Conservation (phyloP, 2,888 invertebrate species). For the Poecilobothrus nobilitatus region DNA sequence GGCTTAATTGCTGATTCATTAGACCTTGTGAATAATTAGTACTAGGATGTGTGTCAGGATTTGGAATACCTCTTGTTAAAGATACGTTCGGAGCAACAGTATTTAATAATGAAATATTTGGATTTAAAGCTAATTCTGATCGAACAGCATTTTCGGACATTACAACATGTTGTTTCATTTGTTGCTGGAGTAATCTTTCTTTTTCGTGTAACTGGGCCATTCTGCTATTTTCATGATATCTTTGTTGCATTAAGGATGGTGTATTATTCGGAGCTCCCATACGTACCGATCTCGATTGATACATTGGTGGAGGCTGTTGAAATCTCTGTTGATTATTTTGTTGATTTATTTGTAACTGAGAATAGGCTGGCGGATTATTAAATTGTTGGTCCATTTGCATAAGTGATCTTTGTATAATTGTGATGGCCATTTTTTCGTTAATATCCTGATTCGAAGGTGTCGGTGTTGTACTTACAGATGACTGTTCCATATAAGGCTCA, state of each 20-base stretch:
- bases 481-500: constrained; percentile 43
- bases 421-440: constrained; percentile 74
- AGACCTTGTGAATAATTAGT: constrained; percentile 50
- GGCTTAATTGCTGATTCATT: constrained; percentile 44
- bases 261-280: constrained; percentile 25
- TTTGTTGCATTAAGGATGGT: constrained; percentile 34
- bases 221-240: constrained; percentile 29
- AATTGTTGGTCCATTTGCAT: constrained; percentile 68
- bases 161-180: constrained; percentile 71
- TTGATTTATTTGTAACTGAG: constrained; percentile 31
- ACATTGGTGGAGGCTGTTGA: constrained; percentile 42
- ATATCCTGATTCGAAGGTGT: constrained; percentile 32
- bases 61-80: constrained; percentile 59
- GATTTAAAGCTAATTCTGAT: constrained; percentile 39
- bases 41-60: constrained; percentile 54
- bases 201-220: constrained; percentile 51
- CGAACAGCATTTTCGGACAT: constrained; percentile 67
- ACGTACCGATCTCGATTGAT: constrained; percentile 33
- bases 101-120: constrained; percentile 57
- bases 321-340: constrained; percentile 33
- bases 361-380: constrained; percentile 34
- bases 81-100: constrained; percentile 80
- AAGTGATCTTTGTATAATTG: constrained; percentile 80
- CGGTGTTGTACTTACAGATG: constrained; percentile 31
- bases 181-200: constrained; percentile 65